phyloP scores from a whole-genome alignment of 2,113 vertebrate species.

The Aythya baeri region DNA sequence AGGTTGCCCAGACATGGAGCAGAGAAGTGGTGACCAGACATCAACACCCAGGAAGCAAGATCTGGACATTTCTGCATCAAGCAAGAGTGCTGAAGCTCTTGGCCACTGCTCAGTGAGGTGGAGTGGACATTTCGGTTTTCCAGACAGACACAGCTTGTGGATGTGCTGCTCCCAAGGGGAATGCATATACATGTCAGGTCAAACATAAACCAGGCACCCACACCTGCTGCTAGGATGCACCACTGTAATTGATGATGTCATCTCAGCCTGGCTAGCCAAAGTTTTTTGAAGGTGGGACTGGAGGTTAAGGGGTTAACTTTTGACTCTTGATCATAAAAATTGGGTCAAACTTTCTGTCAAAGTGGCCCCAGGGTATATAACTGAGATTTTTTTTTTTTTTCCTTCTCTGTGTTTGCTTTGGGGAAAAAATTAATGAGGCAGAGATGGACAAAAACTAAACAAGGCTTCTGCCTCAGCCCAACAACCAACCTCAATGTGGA shows the following conservation, averaged over 20 bases:
- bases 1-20: rapidly evolving
- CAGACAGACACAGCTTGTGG: not conserved
- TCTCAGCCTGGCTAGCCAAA: not conserved
- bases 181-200: not conserved
- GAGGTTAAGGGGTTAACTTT: not conserved
- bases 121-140: not conserved
- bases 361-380: rapidly evolving
- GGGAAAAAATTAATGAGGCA: not conserved
- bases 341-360: not conserved
- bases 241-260: rapidly evolving
- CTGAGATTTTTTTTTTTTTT: not conserved
- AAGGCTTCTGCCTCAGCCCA: not conserved
- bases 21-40: not conserved
- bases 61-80: not conserved
- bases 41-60: not conserved
- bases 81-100: not conserved
- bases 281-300: not conserved
- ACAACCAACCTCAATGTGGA: not conserved
- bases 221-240: not conserved
- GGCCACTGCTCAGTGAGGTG: not conserved
- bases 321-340: not conserved
- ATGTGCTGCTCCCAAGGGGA: rapidly evolving
- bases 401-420: not conserved
- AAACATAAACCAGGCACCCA: not conserved
- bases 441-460: not conserved